Base-by-base conservation (phyloP, 2,888 invertebrate species). In the Philereme transversata region DNA sequence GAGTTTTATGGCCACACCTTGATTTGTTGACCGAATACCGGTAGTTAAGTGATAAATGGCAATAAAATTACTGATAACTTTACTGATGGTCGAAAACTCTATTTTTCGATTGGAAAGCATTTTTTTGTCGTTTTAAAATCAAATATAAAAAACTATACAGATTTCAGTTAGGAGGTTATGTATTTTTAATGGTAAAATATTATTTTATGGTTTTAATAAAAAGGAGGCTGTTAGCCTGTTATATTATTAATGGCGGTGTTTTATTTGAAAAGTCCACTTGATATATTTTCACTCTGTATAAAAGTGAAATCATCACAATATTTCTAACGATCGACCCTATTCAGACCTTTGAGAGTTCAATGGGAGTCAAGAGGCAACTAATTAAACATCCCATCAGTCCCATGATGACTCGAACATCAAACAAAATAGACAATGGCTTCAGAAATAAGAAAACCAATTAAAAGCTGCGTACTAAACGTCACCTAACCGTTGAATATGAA, bases 381-480 rank as follows among this genome's bases (percentile, higher is more conserved):
- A 69, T 69, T 67, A 67, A 67, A 64, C 51, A 51, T 56, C 57
- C 54, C 63, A 62, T 67, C 54, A 41, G 53, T 46, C 8, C 62
- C 64, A 57, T 61, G 60, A 63, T 62, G 65, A 46, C 59, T 55
- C 61, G 46, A 47, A 68, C 65, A 68, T 68, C 69, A 70, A 70
- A 72, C 75, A 71, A 73, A 73, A 72, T 72, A 74, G 65, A 66
- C 62, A 67, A 68, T 72, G 73, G 70, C 72, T 73, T 64, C 74
- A 68, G 68, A 72, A 79, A 81, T 79, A 79, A 83, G 82, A 77
- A 80, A 82, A 81, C 82, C 81, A 85, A 85, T 86, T 85, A 85
- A 76, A 77, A 74, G 64, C 46, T 38, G 68, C 74, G 75, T 76
- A 75, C 77, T 79, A 79, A 82, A 77, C 79, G 83, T 81, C 82